Evolutionary conservation across 1,140 invertebrate species (phyloP), one percentile per base, ranked within the genome.

Genomic region (Calosoma granatense): DNA sequence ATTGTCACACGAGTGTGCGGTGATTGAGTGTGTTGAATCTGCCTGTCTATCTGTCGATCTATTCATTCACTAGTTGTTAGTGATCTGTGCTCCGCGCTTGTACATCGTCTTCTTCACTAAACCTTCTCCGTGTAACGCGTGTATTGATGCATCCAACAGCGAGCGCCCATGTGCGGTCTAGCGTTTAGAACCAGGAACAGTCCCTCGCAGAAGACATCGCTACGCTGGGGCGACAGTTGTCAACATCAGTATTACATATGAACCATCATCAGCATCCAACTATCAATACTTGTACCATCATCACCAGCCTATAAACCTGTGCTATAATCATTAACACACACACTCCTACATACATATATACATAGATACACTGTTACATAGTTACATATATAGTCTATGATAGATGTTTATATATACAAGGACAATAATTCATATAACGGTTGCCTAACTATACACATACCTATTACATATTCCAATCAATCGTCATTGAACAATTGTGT

Each of bases 161-260:
- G 43, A 20, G 77, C 77, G 85, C 86, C 81, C 85, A 94, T 93
- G 90, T 92, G 86, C 81, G 87, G 88, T 78, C 82, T 91, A 85
- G 88, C 83, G 76, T 92, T 92, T 86, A 92, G 84, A 80, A 92
- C 90, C 72, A 87, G 88, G 77, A 94, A 93, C 79, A 92, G 88
- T 81, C 90, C 91, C 79, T 92, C 89, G 75, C 90, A 92, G 79
- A 93, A 92, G 81, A 94, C 90, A 74, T 92, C 88, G 73, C 84
- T 94, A 64, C 85, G 91, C 76, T 94, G 91, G 90, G 90, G 90
- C 71, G 91, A 94, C 77, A 91, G 89, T 78, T 93, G 90, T 77
- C 68, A n/a, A n/a, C n/a, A n/a, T n/a, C n/a, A n/a, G n/a, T n/a
- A n/a, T n/a, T 36, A 36, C 26, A 36, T 36, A 36, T n/a, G n/a